Conservation (phyloP, 30 jellyfish, hydroid and myxozoan genomes). For the Catostylus mosaicus region DNA sequence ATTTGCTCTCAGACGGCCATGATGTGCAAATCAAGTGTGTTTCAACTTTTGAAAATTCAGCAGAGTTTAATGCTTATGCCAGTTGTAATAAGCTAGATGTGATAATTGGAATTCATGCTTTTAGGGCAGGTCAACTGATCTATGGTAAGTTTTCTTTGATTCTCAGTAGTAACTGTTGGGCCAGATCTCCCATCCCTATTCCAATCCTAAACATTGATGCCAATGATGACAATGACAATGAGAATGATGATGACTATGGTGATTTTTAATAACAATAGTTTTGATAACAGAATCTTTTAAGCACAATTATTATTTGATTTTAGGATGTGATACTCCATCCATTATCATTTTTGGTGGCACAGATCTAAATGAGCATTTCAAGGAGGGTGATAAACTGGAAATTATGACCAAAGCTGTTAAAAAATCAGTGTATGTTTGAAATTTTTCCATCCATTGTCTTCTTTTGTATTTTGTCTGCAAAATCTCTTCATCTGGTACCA, state of each 20-base stretch:
- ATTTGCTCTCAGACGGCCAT: conserved; percentile 27
- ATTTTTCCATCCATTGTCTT: no score
- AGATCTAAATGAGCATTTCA: conserved; percentile 67
- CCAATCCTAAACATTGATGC: no score
- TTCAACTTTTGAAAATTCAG: conserved; percentile 30
- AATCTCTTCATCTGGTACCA: no score
- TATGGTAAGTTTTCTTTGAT: conserved; percentile 25
- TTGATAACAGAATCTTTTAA: background rate
- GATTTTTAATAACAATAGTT: no score
- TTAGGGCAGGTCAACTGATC: conserved; percentile 73
- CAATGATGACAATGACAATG: no score
- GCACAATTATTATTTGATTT: background rate
- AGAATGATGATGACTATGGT: no score
- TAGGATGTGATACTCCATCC: conserved; percentile 75
- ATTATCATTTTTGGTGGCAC: conserved; percentile 95
- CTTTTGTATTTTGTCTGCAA: no score
- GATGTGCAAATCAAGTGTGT: conserved; percentile 30
- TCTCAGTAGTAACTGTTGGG: no score
- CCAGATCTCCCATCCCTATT: no score
- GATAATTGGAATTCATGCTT: conserved; percentile 84
- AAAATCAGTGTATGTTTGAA: conserved; percentile 57
- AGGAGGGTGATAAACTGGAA: conserved; percentile 1
- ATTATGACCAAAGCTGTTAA: conserved; percentile 64
- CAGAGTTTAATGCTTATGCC: conserved; percentile 19
- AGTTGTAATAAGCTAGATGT: background rate